Base-by-base conservation (phyloP, 2,113 vertebrate genomes). In the Hippocampus comes region DNA sequence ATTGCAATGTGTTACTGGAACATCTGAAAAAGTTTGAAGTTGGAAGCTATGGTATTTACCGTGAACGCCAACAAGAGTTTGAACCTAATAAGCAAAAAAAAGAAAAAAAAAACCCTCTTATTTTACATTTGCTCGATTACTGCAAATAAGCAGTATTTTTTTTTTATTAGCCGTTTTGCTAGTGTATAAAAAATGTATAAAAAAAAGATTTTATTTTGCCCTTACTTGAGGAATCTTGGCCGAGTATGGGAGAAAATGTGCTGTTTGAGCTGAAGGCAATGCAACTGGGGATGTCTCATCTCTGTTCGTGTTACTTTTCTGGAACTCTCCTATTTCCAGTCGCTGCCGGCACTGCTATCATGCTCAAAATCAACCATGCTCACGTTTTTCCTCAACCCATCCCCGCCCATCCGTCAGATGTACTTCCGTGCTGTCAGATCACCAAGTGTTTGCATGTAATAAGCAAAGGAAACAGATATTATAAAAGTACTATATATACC, bases 381-480 rank as follows among this genome's bases (percentile, higher is more conserved):
- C 86, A 82, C 14, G 20, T 73, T 43, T 60, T 38, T 38, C 34
- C 34, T 38, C 34, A 34, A 4, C 30, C 30, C 30, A 30, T 0
- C 69, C 56, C 76, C 82, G 18, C 6, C 83, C 61, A 60, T 89
- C 86, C 78, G 82, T 78, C 90, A 89, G 87, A 85, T 90, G 89
- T 93, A 90, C 82, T 81, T 90, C 83, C 86, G 91, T 94, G 89
- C 90, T 89, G 89, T 93, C 91, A 88, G 88, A 92, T 92, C 92
- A 93, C 92, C 83, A 90, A 92, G 90, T 90, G 89, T 92, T 93
- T 94, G 93, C 93, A 94, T 94, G 92, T 92, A 91, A 86, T 89
- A 91, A 91, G 87, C 91, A 92, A 90, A 90, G 88, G 84, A 92
- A 91, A 91, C 89, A 89, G 85, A 92, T 90, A 90, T 76, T 89